A percentile compares a stretch with the other conserved stretches of the same genome.
Conservation (phyloP, 2,888 invertebrate species). For the Axea sp. region DNA sequence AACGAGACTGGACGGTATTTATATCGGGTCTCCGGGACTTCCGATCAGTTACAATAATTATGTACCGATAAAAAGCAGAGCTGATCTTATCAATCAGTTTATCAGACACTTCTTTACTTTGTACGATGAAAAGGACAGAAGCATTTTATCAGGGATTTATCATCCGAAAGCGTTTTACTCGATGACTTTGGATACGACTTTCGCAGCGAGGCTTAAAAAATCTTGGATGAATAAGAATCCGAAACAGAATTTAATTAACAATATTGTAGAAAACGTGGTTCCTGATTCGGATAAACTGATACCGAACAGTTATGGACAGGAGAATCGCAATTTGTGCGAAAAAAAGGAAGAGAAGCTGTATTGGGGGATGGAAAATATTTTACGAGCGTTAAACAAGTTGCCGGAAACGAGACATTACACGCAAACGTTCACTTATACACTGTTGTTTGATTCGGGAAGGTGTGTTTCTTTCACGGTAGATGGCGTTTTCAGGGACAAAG, state of each 20-base stretch:
- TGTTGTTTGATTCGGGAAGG: conserved; percentile 67
- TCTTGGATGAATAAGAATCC: conserved; percentile 18
- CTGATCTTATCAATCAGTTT: conserved; percentile 82
- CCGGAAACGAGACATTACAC: conserved; percentile 81
- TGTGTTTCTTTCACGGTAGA: conserved; percentile 79
- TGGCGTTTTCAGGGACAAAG: conserved; percentile 81
- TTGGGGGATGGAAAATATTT: conserved; percentile 70
- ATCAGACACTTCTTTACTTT: conserved; percentile 84
- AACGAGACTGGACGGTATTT: conserved; percentile 81
- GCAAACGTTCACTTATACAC: conserved; percentile 78
- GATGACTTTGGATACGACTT: conserved; percentile 77
- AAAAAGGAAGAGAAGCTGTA: conserved; percentile 65
- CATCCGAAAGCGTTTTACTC: conserved; percentile 84
- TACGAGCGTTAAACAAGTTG: conserved; percentile 73
- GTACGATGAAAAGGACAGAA: conserved; percentile 83
- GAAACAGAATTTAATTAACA: conserved; percentile 6
- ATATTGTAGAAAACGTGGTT: conserved; percentile 7
- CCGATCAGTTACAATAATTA: conserved; percentile 67
- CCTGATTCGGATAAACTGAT: conserved; percentile 17
- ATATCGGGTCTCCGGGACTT: conserved; percentile 62
- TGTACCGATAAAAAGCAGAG: conserved; percentile 60
- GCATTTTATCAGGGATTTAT: conserved; percentile 82
- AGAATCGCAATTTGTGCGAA: conserved; percentile 79
- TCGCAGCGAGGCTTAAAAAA: conserved; percentile 48
- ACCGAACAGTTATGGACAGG: conserved; percentile 65